These are phyloP conservation scores for Sebastes itinus DNA, from an alignment of 2,797 vertebrate species.

Conservation along the genomic window DNA sequence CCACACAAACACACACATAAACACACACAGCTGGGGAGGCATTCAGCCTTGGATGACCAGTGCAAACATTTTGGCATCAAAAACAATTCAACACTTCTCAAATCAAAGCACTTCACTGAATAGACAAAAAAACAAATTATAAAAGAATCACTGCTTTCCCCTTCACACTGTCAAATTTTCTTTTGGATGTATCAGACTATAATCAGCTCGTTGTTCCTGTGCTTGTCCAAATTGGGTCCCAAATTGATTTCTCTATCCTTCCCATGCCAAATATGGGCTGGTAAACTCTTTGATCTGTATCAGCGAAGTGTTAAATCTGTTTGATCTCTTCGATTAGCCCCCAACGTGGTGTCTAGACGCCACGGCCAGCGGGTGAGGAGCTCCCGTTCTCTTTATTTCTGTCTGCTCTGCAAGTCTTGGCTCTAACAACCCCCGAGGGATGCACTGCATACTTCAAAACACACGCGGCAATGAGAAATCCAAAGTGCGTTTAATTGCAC, in stretches of 20 bases:
- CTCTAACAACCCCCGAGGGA: constrained; percentile 45
- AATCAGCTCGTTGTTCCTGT: constrained; percentile 9
- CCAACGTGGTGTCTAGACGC: constrained; percentile 58
- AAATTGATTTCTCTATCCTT: constrained; percentile 34
- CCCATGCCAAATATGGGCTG: constrained; percentile 15
- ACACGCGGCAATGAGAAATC: neutral
- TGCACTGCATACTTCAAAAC: constrained; percentile 29
- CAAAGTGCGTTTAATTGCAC: constrained; percentile 17
- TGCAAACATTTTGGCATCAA: constrained; percentile 1
- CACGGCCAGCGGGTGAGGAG: constrained; percentile 39
- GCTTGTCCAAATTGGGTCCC: constrained; percentile 8
- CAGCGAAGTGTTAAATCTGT: constrained; percentile 62
- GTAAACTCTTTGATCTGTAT: constrained; percentile 63
- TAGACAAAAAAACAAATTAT: constrained; percentile 8
- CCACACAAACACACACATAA: neutral
- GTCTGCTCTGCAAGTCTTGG: constrained; percentile 23
- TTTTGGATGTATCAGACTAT: neutral
- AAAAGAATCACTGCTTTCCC: neutral
- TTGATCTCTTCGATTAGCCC: constrained; percentile 72
- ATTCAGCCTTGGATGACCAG: neutral
- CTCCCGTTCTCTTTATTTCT: constrained; percentile 32
- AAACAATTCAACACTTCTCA: constrained; percentile 12
- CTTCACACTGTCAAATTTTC: neutral
- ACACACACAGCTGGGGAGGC: constrained; percentile 1
- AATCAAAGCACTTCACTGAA: constrained; percentile 21